phyloP scores from a whole-genome alignment of 2,113 vertebrate genomes.

The Riparia riparia region DNA sequence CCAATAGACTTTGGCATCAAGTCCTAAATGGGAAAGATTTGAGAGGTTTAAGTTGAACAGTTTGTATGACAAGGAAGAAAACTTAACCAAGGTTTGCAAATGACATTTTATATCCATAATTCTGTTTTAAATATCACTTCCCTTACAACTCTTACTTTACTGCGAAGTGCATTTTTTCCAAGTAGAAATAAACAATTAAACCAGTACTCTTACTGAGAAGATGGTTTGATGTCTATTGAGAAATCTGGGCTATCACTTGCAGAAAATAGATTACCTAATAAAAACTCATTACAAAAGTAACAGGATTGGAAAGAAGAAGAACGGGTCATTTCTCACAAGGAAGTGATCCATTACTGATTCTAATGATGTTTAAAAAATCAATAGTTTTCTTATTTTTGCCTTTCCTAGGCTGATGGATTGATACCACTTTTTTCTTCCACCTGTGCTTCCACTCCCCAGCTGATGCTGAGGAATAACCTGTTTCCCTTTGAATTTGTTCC shows the following conservation, averaged over 20 bases:
- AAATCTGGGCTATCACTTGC: neutral
- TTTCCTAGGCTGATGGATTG: conserved; percentile 51
- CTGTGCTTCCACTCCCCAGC: neutral
- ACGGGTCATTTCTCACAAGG: conserved; percentile 15
- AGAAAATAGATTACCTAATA: conserved; percentile 32
- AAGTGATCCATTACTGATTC: conserved; percentile 47
- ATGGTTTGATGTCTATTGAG: neutral
- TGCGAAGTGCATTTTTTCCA: neutral
- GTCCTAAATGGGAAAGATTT: neutral
- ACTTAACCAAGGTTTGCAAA: neutral
- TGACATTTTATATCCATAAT: neutral
- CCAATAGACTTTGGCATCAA: neutral
- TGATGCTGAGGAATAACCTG: conserved; percentile 8
- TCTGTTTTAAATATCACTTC: neutral
- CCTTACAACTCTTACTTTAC: neutral
- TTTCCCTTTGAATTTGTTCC: neutral
- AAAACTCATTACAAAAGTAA: conserved; percentile 46
- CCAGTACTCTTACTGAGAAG: neutral
- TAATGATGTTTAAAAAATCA: conserved; percentile 58
- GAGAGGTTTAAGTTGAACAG: neutral
- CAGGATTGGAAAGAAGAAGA: conserved; percentile 27
- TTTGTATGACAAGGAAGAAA: neutral
- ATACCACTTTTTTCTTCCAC: conserved; percentile 20
- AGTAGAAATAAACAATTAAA: neutral
- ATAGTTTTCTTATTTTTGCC: conserved; percentile 54